phyloP scores from a whole-genome alignment of 2,888 invertebrate species.

The Autographa pulchrina region DNA sequence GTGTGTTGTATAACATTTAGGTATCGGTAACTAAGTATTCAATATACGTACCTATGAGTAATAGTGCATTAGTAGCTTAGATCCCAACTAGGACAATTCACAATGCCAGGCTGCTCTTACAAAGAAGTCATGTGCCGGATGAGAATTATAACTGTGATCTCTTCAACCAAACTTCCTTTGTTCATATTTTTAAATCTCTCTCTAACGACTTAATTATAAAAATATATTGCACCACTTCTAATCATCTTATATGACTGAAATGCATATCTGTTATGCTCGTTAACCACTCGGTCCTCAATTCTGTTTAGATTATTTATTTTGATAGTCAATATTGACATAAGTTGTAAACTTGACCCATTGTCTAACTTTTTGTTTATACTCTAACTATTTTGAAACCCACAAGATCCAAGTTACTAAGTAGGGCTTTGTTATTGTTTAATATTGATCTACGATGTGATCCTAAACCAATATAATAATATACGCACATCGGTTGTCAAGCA shows the following conservation, averaged over 20 bases:
- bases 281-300: background rate
- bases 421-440: background rate
- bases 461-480: no score
- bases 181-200: background rate
- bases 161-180: no score
- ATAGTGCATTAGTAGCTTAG: background rate
- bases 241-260: background rate
- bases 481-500: no score
- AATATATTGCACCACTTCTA: background rate
- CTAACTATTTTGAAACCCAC: background rate
- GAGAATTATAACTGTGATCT: no score
- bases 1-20: conserved; percentile 9
- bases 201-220: background rate
- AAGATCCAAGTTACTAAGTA: background rate
- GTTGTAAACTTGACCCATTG: background rate
- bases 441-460: background rate
- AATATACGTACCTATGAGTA: background rate
- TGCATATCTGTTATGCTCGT: background rate
- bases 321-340: background rate
- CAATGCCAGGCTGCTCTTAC: background rate
- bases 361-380: conserved; percentile 2
- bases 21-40: background rate
- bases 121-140: background rate
- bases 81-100: background rate
- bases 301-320: background rate